Evolutionary conservation across 2,888 invertebrate genomes (phyloP), one percentile per base, ranked within the genome.

Genomic region (Ganaspis brasiliensis): DNA sequence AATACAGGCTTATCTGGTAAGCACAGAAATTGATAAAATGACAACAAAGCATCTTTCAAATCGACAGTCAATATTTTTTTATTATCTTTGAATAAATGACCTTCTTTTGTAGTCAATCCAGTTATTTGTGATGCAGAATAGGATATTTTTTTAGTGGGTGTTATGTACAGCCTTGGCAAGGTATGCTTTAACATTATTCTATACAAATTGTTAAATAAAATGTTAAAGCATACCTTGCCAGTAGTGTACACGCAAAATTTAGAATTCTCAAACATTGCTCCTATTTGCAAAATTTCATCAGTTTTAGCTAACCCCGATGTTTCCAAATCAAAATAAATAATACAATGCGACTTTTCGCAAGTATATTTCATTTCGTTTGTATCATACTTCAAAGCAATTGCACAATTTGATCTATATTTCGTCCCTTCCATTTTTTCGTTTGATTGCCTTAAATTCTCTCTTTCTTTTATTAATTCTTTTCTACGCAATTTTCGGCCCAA

Each of bases 261-360:
- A n/a, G 0, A 24, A 2, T 79, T 57, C 24, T 79, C 56, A 72
- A 45, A 77, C 56, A 72, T 81, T 2, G 82, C 81, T 57, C 83
- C 80, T 21, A 84, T 83, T 79, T 84, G 85, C 40, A 82, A 76
- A 72, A 84, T 82, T 55, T 81, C 80, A 40, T 57, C 74, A 9
- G 72, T 37, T 72, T 35, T 74, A 40, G 73, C 67, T 6, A 84
- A 79, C 9, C 82, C 79, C 2, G 83, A 81, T 0, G 84, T 85
- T 79, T 85, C 81, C n/a, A 83, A 73, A 63, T 85, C 82, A 63
- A 83, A 84, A 74, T 77, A 84, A 19, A 85, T 74, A 0, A 83
- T 72, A 55, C 55, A 10, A 57, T 21, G 14, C 40, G 56, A 31
- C 8, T 63, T 21, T 37, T 19, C 35, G n/a, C 10, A 35, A 8